Evolutionary conservation across 1,140 invertebrate genomes (phyloP).

Genomic region (Nomia melanderi): DNA sequence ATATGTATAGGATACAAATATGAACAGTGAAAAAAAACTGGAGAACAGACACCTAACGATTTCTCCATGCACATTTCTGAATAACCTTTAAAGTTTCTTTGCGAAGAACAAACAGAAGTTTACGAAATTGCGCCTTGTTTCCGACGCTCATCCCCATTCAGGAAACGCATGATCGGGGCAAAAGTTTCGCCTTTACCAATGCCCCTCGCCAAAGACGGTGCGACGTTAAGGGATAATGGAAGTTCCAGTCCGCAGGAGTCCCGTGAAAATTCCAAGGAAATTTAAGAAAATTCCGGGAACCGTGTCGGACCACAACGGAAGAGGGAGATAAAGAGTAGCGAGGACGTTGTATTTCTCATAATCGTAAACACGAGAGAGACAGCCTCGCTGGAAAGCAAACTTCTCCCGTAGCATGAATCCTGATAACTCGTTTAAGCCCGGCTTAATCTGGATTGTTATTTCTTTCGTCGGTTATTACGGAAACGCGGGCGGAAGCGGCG

Average conservation of each 20-base stretch:
- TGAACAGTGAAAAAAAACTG: too few species aligned
- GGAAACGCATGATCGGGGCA: neutral
- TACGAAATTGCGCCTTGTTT: neutral
- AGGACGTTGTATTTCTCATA: neutral
- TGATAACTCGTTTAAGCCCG: neutral
- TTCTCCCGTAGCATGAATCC: constrained; percentile 8
- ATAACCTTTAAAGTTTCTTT: too few species aligned
- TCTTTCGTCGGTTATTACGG: constrained; percentile 3
- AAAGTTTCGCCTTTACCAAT: neutral
- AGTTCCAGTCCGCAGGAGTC: neutral
- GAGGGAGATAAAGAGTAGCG: neutral
- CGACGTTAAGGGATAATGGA: neutral
- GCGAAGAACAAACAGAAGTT: neutral
- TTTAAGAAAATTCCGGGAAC: neutral
- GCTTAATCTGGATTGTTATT: constrained; percentile 13
- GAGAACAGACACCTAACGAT: too few species aligned
- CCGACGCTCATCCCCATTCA: neutral
- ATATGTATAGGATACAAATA: too few species aligned
- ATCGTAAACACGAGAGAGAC: neutral
- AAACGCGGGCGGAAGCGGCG: neutral
- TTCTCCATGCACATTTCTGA: too few species aligned
- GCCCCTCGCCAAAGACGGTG: too few species aligned
- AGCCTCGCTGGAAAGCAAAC: neutral
- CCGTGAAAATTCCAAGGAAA: neutral
- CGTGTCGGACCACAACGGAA: neutral